Conservation (phyloP, 2,797 vertebrate species). For the Prunella strophiata region DNA sequence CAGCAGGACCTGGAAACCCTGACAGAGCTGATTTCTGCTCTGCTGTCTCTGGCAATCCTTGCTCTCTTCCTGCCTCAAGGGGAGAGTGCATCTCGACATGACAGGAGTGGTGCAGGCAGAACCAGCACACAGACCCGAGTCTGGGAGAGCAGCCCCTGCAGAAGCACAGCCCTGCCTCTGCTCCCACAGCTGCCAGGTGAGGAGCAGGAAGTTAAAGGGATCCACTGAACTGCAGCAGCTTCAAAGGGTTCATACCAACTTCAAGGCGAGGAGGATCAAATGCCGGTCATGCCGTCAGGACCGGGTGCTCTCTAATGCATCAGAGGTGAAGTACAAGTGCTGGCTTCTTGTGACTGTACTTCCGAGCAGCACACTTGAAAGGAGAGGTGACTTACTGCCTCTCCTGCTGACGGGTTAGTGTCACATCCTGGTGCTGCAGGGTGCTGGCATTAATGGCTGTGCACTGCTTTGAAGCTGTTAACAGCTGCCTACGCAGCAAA, state of each 20-base stretch:
- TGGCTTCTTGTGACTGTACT: not conserved
- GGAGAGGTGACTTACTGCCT: not conserved
- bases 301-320: slow-evolving; percentile 3
- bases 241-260: not conserved
- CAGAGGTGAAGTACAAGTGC: slow-evolving; percentile 29
- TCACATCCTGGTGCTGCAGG: slow-evolving; percentile 31
- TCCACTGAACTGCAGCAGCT: not conserved
- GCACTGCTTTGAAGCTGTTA: not conserved
- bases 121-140: not conserved
- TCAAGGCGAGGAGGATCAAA: slow-evolving; percentile 12
- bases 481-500: not conserved
- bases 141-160: not conserved
- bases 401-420: not conserved
- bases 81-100: not conserved
- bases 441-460: not conserved
- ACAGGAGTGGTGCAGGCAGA: not conserved
- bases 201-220: slow-evolving; percentile 23
- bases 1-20: slow-evolving; percentile 41
- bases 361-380: slow-evolving; percentile 13
- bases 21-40: slow-evolving; percentile 34
- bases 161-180: not conserved
- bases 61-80: not conserved
- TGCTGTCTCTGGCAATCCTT: not conserved
- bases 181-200: not conserved
- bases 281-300: not conserved